These are phyloP conservation scores for Gila robusta DNA, from an alignment of 2,797 vertebrate genomes.

Conservation along the genomic window DNA sequence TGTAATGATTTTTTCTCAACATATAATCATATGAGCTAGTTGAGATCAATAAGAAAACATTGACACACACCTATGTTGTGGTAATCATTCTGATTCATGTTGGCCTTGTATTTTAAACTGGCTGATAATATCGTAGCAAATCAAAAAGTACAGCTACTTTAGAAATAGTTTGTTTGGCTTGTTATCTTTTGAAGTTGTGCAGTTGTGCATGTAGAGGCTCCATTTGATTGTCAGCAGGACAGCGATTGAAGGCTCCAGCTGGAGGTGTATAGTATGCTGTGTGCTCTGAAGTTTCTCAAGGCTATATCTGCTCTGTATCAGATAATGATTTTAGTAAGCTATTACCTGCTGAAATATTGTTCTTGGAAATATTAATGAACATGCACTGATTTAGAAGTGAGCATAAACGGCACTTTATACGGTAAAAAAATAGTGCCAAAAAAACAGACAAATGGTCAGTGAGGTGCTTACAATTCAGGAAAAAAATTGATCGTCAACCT, in stretches of 20 bases:
- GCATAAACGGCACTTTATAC: neutral
- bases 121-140: constrained; percentile 48
- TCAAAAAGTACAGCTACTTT: constrained; percentile 40
- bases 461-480: constrained; percentile 2
- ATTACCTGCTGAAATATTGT: constrained; percentile 11
- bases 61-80: constrained; percentile 13
- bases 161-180: constrained; percentile 53
- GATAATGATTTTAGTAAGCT: constrained; percentile 34
- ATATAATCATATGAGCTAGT: neutral
- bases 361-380: constrained; percentile 27
- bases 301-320: constrained; percentile 43
- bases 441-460: neutral
- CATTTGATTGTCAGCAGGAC: constrained; percentile 57
- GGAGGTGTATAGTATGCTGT: constrained; percentile 46
- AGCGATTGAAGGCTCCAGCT: constrained; percentile 57
- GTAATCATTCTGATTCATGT: constrained; percentile 36
- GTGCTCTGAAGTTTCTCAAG: constrained; percentile 50
- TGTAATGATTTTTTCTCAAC: constrained; percentile 11
- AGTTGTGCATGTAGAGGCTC: constrained; percentile 51
- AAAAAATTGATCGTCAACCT: constrained; percentile 1
- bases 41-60: constrained; percentile 12
- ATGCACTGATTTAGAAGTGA: constrained; percentile 1
- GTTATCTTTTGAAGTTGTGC: constrained; percentile 59
- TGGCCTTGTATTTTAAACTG: constrained; percentile 40
- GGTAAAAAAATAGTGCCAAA: neutral